phyloP scores from a whole-genome alignment of 2,888 invertebrate genomes.

The Ommatoiulus sabulosus region DNA sequence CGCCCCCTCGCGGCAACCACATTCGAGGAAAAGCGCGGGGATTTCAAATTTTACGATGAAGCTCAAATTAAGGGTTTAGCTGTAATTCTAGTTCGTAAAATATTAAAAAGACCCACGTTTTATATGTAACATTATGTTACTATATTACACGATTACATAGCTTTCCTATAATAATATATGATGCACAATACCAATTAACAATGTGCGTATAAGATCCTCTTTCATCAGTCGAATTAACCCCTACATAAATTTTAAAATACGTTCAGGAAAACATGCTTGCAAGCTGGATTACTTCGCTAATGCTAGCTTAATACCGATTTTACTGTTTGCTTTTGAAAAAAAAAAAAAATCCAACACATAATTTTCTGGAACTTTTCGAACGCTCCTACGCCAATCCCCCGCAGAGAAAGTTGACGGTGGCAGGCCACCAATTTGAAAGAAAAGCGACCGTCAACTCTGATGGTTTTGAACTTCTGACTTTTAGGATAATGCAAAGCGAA shows the following conservation, averaged over 20 bases:
- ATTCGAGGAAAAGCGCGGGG: not conserved
- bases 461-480: not conserved
- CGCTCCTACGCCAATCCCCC: not conserved
- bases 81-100: no score
- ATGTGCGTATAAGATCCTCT: no score
- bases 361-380: not conserved
- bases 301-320: not conserved
- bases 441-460: conserved; percentile 28
- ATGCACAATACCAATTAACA: no score
- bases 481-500: not conserved
- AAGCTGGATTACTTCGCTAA: not conserved
- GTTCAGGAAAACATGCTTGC: no score
- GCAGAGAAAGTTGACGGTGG: not conserved
- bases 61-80: no score
- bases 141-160: no score
- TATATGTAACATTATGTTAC: no score
- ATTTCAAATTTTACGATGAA: not conserved
- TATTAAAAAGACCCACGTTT: no score
- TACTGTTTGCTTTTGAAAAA: not conserved
- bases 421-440: not conserved
- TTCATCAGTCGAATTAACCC: no score
- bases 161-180: no score
- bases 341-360: not conserved
- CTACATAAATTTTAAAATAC: no score
- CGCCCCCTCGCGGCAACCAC: not conserved